Evolutionary conservation across 2,888 invertebrate genomes (phyloP).

Genomic region (Drosophila paramelanica): DNA sequence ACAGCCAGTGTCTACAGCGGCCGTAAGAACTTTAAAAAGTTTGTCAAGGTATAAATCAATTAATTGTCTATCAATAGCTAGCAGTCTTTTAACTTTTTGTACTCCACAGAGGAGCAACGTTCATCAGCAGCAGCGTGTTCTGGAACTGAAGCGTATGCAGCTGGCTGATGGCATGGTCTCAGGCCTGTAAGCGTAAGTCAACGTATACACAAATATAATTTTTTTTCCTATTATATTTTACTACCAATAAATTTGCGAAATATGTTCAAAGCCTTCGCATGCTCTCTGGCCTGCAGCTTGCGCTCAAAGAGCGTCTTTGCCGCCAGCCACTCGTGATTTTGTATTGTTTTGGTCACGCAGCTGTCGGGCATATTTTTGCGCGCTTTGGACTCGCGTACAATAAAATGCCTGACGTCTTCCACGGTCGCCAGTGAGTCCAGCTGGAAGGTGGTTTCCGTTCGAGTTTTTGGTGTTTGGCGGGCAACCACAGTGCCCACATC

Average conservation of each 20-base stretch:
- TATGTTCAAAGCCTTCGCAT: constrained; percentile 74
- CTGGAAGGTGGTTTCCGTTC: constrained; percentile 41
- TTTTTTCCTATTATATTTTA: constrained; percentile 70
- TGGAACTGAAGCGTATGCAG: constrained; percentile 56
- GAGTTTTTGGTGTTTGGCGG: constrained; percentile 14
- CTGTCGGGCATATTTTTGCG: constrained; percentile 57
- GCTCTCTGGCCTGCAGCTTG: constrained; percentile 70
- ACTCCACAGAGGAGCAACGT: constrained; percentile 62
- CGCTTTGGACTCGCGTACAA: constrained; percentile 70
- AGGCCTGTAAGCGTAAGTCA: constrained; percentile 6
- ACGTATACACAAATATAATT: neutral
- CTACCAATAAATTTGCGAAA: constrained; percentile 81
- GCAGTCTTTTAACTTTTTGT: neutral
- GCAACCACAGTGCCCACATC: constrained; percentile 65
- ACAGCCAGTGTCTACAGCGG: constrained; percentile 29
- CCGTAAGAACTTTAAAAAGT: constrained; percentile 82
- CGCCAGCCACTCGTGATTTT: constrained; percentile 80
- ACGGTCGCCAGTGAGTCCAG: constrained; percentile 66
- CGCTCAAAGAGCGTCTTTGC: constrained; percentile 77
- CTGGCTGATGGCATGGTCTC: constrained; percentile 60
- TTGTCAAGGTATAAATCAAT: constrained; percentile 77
- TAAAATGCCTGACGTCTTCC: constrained; percentile 73
- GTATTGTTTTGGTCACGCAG: constrained; percentile 71
- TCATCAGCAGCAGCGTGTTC: constrained; percentile 65
- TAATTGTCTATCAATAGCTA: neutral